Base-by-base conservation (phyloP, 2,113 vertebrate genomes). In the Sceloporus undulatus region DNA sequence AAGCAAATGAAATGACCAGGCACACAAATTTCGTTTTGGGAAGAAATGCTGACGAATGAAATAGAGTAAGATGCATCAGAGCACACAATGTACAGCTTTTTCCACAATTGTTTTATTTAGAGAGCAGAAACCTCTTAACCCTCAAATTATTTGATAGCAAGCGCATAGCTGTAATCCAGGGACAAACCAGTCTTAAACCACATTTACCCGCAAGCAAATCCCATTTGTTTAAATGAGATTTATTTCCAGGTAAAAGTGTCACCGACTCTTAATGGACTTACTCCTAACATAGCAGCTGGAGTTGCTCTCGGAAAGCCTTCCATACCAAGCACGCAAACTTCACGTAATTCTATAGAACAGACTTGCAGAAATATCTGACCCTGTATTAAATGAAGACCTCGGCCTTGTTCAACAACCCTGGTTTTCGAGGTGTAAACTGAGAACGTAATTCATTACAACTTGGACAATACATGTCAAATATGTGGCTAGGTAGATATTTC, bases 281-380 rank as follows among this genome's bases (percentile, higher is more conserved):
- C 87, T 92, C 68, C 83, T 68, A 88, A 89, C 80, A 66, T 82
- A 93, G 93, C 90, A 90, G 85, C 87, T 73, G 90, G 90, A 93
- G 77, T 88, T 91, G 91, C 91, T 91, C 80, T 84, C 16, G 84
- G 25, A 90, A 88, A 66, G 87, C 84, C 88, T 66, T 89, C 85
- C 18, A 27, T 70, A 27, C 71, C 77, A 77, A 1, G 27, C 74
- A 71, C 23, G 29, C 25, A 80, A 80, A 29, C 0, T 0, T 48
- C 62, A 48, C 54, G 77, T 38, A 78, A 78, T 76, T 42, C 56
- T 27, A 40, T 4, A 29, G 42, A 27, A 38, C 9, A 82, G 87
- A 91, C 91, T 42, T 83, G 89, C 85, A 87, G 88, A 93, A 94
- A 91, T 94, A 95, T 95, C 94, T 89, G 91, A 92, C 94, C 88